These are phyloP conservation scores for Zaprionus lineosus DNA, from an alignment of 2,888 invertebrate genomes.

Conservation along the genomic window DNA sequence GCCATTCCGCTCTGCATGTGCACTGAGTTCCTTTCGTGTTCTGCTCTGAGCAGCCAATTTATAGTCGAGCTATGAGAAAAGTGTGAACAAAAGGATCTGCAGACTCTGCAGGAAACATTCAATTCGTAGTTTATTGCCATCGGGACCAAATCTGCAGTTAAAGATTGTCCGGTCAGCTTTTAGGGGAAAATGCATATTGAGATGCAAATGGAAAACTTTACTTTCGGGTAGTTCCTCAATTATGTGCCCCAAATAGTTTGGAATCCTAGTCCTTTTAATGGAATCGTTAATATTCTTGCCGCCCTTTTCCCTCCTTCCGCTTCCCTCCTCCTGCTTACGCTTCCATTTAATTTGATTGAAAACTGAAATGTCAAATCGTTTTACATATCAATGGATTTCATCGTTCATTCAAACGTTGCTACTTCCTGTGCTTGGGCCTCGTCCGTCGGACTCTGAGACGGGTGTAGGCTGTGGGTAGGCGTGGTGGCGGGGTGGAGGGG, in stretches of 20 bases:
- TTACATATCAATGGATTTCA: slow-evolving; percentile 71
- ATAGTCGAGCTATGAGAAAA: slow-evolving; percentile 23
- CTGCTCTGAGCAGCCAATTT: slow-evolving; percentile 38
- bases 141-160: background rate
- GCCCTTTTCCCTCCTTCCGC: too few species aligned
- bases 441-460: background rate
- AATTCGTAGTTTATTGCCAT: background rate
- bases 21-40: slow-evolving; percentile 27
- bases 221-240: too few species aligned
- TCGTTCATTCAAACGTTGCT: slow-evolving; percentile 46
- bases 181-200: too few species aligned
- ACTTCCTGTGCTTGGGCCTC: slow-evolving; percentile 8
- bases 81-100: slow-evolving; percentile 13
- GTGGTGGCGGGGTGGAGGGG: background rate
- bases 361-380: slow-evolving; percentile 72
- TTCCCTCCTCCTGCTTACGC: slow-evolving; percentile 12
- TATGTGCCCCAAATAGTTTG: too few species aligned
- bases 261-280: slow-evolving; percentile 32
- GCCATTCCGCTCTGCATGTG: slow-evolving; percentile 9
- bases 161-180: too few species aligned
- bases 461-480: background rate
- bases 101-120: too few species aligned
- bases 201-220: too few species aligned
- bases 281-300: slow-evolving; percentile 23
- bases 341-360: slow-evolving; percentile 71